Conservation (phyloP, 2,797 vertebrate genomes). For the Hyperoplus lanceolatus region DNA sequence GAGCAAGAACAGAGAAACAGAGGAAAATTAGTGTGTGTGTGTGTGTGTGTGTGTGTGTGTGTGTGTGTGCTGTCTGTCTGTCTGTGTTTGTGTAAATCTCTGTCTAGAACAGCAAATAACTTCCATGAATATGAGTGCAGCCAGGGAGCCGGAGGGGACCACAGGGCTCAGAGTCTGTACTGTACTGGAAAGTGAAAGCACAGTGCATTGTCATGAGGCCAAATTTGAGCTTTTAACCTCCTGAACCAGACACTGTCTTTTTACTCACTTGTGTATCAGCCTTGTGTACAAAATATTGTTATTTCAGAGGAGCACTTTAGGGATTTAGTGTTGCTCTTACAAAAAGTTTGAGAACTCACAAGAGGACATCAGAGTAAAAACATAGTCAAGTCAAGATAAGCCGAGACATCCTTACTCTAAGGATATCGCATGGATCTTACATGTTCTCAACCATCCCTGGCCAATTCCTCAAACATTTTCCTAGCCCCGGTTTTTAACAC, state of each 20-base stretch:
- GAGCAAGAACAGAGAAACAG: constrained; percentile 38
- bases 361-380: not conserved
- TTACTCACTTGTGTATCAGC: constrained; percentile 33
- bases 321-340: constrained; percentile 13
- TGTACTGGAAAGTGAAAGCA: constrained; percentile 46
- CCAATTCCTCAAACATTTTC: not conserved
- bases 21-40: constrained; percentile 22
- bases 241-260: constrained; percentile 41
- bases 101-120: constrained; percentile 70
- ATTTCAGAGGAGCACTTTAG: constrained; percentile 20
- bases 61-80: not conserved
- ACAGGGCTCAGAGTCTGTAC: constrained; percentile 42
- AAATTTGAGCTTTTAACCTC: constrained; percentile 47
- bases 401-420: not conserved
- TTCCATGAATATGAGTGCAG: constrained; percentile 57
- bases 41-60: constrained; percentile 5
- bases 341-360: not conserved
- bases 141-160: constrained; percentile 52
- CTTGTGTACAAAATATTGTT: constrained; percentile 11
- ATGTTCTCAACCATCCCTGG: not conserved
- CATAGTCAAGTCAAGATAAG: not conserved
- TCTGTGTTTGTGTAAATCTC: constrained; percentile 17
- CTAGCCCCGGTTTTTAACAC: not conserved
- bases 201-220: constrained; percentile 46
- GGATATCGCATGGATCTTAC: not conserved